Evolutionary conservation across 2,113 vertebrate genomes (phyloP), one percentile per base, ranked within the genome.

Genomic region (Phrynosoma platyrhinos): DNA sequence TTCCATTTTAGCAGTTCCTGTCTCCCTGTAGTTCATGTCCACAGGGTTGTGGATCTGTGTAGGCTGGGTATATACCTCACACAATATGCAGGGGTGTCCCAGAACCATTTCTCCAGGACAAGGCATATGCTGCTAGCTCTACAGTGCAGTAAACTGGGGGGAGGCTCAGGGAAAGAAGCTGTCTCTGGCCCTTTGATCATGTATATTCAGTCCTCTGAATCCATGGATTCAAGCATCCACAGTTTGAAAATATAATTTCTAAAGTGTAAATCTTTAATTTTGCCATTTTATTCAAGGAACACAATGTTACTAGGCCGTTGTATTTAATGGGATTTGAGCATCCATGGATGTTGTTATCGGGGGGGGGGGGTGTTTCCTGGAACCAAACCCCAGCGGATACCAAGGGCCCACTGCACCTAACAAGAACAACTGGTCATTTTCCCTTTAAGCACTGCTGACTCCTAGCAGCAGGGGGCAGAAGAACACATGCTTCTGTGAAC

Each of bases 381-480:
- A 47, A 47, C 47, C 47, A 47, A 47, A 47, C 47, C 5, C 47
- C 47, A 47, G 7, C 47, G 7, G 47, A 47, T 47, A 47, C 47
- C 12, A 76, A 42, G 9, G 36, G 32, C 40, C 58, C 47, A 32
- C 10, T 7, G 40, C 7, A 10, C 10, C 32, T 30, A 9, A 69
- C 32, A 20, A 20, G 12, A 52, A 14, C 9, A 14, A 4, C 5
- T 64, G 52, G 40, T 27, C 18, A 2, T 40, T 21, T 58, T 27
- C 71, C 5, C 32, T 20, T 12, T 75, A 2, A 32, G 71, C 40
- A 82, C 16, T 82, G 27, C 55, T 18, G 20, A 36, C 32, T 68
- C 71, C 71, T 21, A 42, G 21, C 79, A 87, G 71, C 42, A 87
- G 79, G 79, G 55, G 55, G 86, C 79, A 87, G 36, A 64, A 10